Percentiles rank a stretch among this genome's conserved stretches.
phyloP scores from a whole-genome alignment of 1,140 invertebrate species.

The Drosophila pseudoobscura region DNA sequence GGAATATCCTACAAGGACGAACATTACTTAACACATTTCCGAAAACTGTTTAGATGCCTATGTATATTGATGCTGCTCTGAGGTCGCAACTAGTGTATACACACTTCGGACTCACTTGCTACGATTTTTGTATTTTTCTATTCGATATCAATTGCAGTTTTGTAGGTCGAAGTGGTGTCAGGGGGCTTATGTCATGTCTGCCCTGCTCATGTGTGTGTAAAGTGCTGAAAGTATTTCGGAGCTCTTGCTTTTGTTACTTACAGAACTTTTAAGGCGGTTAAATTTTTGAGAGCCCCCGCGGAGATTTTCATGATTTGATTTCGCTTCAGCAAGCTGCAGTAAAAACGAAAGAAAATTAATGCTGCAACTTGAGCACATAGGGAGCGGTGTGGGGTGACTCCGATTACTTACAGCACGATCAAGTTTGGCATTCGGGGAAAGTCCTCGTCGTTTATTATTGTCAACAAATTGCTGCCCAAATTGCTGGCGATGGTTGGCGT shows the following conservation, averaged over 20 bases:
- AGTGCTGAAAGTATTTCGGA: constrained; percentile 68
- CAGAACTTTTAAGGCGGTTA: constrained; percentile 88
- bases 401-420: constrained; percentile 87
- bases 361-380: constrained; percentile 20
- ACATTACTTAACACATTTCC: too few species aligned
- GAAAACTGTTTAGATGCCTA: too few species aligned
- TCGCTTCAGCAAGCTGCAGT: constrained; percentile 86
- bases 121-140: not conserved
- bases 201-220: constrained; percentile 31
- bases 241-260: constrained; percentile 85
- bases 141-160: constrained; percentile 67
- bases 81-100: constrained; percentile 12
- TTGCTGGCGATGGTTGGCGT: constrained; percentile 84
- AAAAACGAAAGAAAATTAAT: constrained; percentile 39
- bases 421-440: constrained; percentile 86
- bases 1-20: too few species aligned
- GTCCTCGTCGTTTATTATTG: constrained; percentile 85
- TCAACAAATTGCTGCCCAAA: constrained; percentile 87
- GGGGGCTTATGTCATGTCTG: constrained; percentile 24
- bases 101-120: not conserved
- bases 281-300: constrained; percentile 86
- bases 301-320: constrained; percentile 88
- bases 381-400: constrained; percentile 2
- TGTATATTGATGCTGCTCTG: too few species aligned
- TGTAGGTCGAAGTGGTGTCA: constrained; percentile 38